These are phyloP conservation scores for Chrysaora quinquecirrha DNA, from an alignment of 30 jellyfish, hydroid and myxozoan genomes.

Conservation along the genomic window DNA sequence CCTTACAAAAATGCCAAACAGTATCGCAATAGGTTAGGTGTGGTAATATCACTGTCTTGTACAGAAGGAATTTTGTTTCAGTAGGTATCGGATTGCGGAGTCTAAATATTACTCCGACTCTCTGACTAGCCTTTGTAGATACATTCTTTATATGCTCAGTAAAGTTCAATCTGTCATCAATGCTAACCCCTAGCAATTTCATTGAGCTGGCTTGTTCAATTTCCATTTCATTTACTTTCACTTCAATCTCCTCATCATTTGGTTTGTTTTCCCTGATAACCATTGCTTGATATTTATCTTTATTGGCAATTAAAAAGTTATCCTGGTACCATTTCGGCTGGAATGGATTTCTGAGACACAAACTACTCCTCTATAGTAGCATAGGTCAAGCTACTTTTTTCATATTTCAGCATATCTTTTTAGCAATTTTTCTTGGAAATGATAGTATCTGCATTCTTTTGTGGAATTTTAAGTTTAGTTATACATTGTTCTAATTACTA, in stretches of 20 bases:
- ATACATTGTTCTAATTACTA: too few species aligned
- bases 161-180: slow-evolving; percentile 35
- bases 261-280: slow-evolving; percentile 28
- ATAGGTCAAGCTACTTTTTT: too few species aligned
- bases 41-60: slow-evolving; percentile 40
- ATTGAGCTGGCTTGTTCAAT: slow-evolving; percentile 23
- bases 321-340: too few species aligned
- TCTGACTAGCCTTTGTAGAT: slow-evolving; percentile 57
- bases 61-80: slow-evolving; percentile 31
- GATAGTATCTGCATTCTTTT: too few species aligned
- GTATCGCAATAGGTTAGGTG: slow-evolving; percentile 40
- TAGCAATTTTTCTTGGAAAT: too few species aligned
- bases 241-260: slow-evolving; percentile 6
- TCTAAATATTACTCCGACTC: slow-evolving; percentile 29
- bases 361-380: too few species aligned
- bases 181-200: slow-evolving; percentile 34
- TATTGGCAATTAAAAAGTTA: too few species aligned
- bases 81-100: slow-evolving; percentile 30
- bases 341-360: too few species aligned
- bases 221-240: slow-evolving; percentile 9
- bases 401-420: too few species aligned
- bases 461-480: too few species aligned
- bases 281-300: slow-evolving; percentile 46
- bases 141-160: slow-evolving; percentile 43
- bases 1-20: slow-evolving; percentile 22